Evolutionary conservation across 2,797 vertebrate species (phyloP), one percentile per base, ranked within the genome.

Genomic region (Anguilla pacifica): DNA sequence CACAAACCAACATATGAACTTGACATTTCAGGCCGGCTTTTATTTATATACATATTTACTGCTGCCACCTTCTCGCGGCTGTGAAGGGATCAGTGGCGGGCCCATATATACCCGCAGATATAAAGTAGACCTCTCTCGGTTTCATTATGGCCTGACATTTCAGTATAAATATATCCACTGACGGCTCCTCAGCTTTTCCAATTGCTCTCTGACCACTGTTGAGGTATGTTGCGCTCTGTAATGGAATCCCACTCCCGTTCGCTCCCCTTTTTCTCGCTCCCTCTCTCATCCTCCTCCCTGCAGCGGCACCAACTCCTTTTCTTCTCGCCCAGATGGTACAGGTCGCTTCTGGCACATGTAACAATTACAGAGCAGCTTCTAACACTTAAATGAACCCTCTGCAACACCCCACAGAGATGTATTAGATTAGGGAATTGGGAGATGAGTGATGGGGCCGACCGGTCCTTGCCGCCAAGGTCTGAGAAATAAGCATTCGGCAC

Each of bases 341-440:
- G 94, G 93, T 94, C 2, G 86, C 93, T 93, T 90, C 91, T 93
- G 94, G 94, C 94, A 94, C 92, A 92, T 85, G 83, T 89, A 94
- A 95, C 94, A 95, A 94, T 95, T 92, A 94, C 39, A 94, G 93
- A 93, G 90, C 92, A 92, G 92, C 93, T 94, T 95, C 93, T 94
- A 93, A 87, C 94, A 93, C 93, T 94, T 93, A 95, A 96, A 94
- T 94, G 95, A 96, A 93, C 92, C 92, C 92, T 89, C 88, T 91
- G 90, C 93, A 94, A 94, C 84, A 91, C 94, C 94, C 94, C 93
- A 90, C 91, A 31, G 93, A 94, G 93, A 93, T 94, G 93, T 95
- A 96, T 96, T 96, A 95, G 95, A 96, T 97, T 94, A 96, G 96
- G 95, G 96, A 96, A 96, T 95, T 96, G 95, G 94, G 95, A 96